phyloP scores from a whole-genome alignment of 2,113 vertebrate species.

The Colius striatus region DNA sequence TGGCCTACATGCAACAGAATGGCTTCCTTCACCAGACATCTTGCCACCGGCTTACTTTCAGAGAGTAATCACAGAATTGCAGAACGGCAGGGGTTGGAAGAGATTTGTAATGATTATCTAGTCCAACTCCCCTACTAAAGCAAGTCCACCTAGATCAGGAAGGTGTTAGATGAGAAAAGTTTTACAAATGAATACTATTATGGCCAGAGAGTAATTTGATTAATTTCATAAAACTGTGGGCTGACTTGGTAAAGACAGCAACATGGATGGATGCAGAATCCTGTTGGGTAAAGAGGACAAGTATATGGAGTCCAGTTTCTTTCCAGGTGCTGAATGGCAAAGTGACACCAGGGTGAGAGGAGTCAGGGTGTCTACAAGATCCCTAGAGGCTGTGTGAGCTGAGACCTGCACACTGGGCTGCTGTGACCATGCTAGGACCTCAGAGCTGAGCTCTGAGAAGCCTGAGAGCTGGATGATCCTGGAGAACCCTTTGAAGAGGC shows the following conservation, averaged over 20 bases:
- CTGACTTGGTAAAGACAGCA: not conserved
- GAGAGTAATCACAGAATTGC: not conserved
- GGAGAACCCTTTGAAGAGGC: fast-evolving
- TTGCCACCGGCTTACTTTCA: not conserved
- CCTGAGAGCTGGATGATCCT: not conserved
- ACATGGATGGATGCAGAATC: not conserved
- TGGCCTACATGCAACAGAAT: not conserved
- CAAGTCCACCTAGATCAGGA: too few relatives aligned
- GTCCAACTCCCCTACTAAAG: too few relatives aligned
- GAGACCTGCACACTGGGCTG: not conserved
- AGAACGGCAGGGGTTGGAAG: too few relatives aligned
- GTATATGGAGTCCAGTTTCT: not conserved
- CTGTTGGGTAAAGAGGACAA: not conserved
- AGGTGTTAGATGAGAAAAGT: not conserved
- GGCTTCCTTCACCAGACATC: not conserved
- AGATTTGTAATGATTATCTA: too few relatives aligned
- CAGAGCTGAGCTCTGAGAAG: fast-evolving
- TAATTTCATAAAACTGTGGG: not conserved
- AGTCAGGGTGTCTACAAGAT: not conserved
- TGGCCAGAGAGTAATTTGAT: not conserved
- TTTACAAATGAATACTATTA: not conserved
- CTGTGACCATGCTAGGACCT: not conserved
- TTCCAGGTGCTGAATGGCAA: not conserved
- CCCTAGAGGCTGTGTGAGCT: not conserved
- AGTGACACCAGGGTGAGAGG: not conserved